phyloP scores from a whole-genome alignment of 2,797 vertebrate genomes.

The Eulemur albifrons region DNA sequence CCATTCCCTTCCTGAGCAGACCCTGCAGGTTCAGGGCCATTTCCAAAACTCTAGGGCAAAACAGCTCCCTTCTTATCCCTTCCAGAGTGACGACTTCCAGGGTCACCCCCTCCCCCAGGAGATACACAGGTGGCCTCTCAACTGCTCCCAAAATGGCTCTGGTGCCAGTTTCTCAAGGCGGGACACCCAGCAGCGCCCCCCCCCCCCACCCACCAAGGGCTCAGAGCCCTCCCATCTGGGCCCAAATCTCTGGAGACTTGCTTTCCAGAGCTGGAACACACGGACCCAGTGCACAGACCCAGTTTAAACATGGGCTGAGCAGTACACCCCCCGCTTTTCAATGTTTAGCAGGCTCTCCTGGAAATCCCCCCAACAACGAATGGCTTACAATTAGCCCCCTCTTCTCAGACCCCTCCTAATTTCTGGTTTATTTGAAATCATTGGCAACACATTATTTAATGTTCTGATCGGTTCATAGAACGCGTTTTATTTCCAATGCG shows the following conservation, averaged over 20 bases:
- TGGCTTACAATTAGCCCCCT: not conserved
- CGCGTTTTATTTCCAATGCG: not conserved
- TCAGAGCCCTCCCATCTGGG: not conserved
- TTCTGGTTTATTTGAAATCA: not conserved
- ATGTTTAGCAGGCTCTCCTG: not conserved
- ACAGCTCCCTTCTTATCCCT: not conserved
- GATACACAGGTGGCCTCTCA: not conserved
- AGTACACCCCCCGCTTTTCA: not conserved
- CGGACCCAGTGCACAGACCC: not conserved
- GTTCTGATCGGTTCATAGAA: not conserved
- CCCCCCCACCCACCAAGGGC: not conserved
- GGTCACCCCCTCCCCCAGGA: not conserved
- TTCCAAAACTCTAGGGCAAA: not conserved
- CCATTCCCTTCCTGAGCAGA: rapidly evolving
- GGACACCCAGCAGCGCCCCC: too few species aligned
- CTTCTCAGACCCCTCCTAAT: not conserved
- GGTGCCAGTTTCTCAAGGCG: too few species aligned
- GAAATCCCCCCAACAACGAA: not conserved
- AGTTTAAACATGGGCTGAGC: not conserved
- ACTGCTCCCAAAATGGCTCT: not conserved
- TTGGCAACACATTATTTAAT: not conserved
- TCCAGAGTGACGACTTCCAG: not conserved
- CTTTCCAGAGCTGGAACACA: not conserved
- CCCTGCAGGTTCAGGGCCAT: not conserved
- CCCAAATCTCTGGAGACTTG: not conserved